phyloP scores from a whole-genome alignment of 2,113 vertebrate genomes.

The Ammodytes marinus region DNA sequence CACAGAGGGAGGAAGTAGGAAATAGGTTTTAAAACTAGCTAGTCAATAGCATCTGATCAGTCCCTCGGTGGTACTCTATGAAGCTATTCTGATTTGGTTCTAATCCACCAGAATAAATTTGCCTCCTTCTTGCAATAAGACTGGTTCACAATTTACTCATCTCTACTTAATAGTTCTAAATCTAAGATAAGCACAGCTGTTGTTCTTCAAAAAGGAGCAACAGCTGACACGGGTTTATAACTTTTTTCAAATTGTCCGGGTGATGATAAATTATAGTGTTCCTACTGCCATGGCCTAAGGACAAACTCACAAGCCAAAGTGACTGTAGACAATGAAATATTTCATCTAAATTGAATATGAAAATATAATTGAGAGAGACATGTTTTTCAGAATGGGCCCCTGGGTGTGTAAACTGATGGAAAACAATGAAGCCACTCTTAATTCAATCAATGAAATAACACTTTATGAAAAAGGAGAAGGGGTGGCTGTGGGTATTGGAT shows the following conservation, averaged over 20 bases:
- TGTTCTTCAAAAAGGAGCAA: background rate
- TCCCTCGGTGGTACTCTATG: background rate
- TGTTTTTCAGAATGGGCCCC: background rate
- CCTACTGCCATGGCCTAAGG: background rate
- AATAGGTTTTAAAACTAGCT: too few species aligned
- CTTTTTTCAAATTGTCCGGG: background rate
- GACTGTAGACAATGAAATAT: background rate
- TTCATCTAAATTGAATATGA: background rate
- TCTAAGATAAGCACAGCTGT: conserved; percentile 5
- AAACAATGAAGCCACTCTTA: background rate
- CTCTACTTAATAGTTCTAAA: background rate
- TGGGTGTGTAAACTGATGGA: background rate
- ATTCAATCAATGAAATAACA: background rate
- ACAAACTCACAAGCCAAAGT: background rate
- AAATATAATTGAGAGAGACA: background rate
- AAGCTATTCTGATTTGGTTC: background rate
- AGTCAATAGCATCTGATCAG: background rate
- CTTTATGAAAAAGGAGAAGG: background rate
- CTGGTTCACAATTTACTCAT: background rate
- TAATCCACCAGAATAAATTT: background rate
- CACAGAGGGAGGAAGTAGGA: background rate
- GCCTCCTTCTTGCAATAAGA: background rate
- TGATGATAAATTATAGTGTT: background rate
- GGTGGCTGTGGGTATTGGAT: background rate
- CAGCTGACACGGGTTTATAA: background rate